Percentiles rank a stretch among this genome's conserved stretches.
phyloP scores from a whole-genome alignment of 1,140 invertebrate genomes.

The Coenobita brevimanus region DNA sequence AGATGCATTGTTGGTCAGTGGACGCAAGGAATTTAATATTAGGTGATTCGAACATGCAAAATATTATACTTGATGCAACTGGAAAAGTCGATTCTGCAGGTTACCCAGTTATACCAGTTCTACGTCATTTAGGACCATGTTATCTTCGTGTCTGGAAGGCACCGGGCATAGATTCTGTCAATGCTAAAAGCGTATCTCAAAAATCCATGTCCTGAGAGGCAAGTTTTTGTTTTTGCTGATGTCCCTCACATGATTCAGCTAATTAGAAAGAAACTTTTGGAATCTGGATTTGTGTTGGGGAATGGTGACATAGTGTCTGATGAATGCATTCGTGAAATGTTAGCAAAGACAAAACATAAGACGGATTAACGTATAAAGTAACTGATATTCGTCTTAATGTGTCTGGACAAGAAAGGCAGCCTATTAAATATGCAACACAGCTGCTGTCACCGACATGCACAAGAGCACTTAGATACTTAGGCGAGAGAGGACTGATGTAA shows the following conservation, averaged over 20 bases:
- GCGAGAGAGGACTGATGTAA: slow-evolving; percentile 2
- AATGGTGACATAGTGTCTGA: neutral
- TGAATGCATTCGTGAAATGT: slow-evolving; percentile 16
- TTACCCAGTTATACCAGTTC: too few species aligned
- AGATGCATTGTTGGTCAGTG: neutral
- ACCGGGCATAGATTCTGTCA: too few species aligned
- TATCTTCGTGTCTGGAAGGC: too few species aligned
- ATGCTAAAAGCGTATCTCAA: too few species aligned
- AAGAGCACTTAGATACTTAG: neutral
- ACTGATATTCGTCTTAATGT: too few species aligned
- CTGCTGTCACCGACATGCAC: neutral
- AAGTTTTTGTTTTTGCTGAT: neutral
- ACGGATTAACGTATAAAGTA: slow-evolving; percentile 16
- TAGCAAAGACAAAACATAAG: slow-evolving; percentile 15
- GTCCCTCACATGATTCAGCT: neutral
- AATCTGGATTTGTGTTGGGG: neutral
- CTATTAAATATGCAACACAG: neutral
- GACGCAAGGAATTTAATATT: slow-evolving; percentile 13
- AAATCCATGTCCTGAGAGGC: too few species aligned
- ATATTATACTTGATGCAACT: neutral
- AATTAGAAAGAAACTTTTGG: neutral
- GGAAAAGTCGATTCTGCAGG: neutral
- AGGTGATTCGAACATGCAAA: slow-evolving; percentile 1
- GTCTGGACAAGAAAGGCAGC: too few species aligned
- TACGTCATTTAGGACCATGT: too few species aligned